Evolutionary conservation across 2,888 invertebrate genomes (phyloP).

Genomic region (Matsumyia berberina): DNA sequence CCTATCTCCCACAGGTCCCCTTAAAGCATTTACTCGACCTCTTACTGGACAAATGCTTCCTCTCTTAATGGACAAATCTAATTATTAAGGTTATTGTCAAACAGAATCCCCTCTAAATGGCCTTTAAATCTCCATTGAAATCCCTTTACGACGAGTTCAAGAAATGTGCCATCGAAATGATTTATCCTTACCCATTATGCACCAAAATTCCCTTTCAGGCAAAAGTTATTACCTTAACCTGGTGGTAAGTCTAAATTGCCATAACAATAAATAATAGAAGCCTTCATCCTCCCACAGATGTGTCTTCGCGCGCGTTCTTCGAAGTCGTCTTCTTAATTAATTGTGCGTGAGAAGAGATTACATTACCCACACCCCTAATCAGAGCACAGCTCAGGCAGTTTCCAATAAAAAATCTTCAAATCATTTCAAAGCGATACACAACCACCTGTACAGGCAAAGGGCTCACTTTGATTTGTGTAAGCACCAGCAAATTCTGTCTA

Average conservation of each 20-base stretch:
- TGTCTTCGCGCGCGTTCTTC: background rate
- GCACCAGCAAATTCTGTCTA: background rate
- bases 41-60: background rate
- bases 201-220: background rate
- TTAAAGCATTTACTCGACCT: background rate
- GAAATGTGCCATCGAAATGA: constrained; percentile 1
- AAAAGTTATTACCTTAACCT: constrained; percentile 6
- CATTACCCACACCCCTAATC: background rate
- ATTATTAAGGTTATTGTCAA: background rate
- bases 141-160: background rate
- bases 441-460: constrained; percentile 32
- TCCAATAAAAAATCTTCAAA: constrained; percentile 11
- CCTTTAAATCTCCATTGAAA: background rate
- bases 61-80: constrained; percentile 1
- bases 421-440: background rate
- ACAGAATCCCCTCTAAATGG: background rate
- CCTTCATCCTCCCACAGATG: background rate
- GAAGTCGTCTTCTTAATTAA: constrained; percentile 17
- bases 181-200: background rate
- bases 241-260: constrained; percentile 20
- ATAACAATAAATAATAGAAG: constrained; percentile 38
- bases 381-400: constrained; percentile 2
- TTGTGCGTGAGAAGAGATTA: constrained; percentile 1
- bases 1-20: too few relatives aligned
- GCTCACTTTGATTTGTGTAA: constrained; percentile 38